Evolutionary conservation across 1,140 invertebrate species (phyloP).

Genomic region (Leptinotarsa lineolata): DNA sequence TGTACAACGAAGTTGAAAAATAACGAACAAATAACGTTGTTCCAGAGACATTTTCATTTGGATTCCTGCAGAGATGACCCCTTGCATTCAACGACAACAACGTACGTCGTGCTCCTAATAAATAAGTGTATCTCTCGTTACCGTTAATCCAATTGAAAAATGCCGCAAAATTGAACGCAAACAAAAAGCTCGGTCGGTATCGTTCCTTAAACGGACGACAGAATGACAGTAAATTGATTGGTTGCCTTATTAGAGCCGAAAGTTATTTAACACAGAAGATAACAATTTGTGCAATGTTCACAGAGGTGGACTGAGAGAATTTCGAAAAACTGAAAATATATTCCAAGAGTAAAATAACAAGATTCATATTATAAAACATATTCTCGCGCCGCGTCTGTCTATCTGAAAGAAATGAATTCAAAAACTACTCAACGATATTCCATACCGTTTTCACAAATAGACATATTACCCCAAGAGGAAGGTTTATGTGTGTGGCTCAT

Average conservation of each 20-base stretch:
- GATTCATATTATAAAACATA: too few species aligned
- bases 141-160: slow-evolving; percentile 10
- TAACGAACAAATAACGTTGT: slow-evolving; percentile 1
- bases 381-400: too few species aligned
- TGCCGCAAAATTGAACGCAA: slow-evolving; percentile 18
- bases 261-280: slow-evolving; percentile 19
- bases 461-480: too few species aligned
- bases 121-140: slow-evolving; percentile 6
- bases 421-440: too few species aligned
- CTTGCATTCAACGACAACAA: neutral
- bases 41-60: neutral
- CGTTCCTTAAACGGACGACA: slow-evolving; percentile 23
- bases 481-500: too few species aligned
- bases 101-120: slow-evolving; percentile 6
- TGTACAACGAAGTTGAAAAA: neutral
- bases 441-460: too few species aligned
- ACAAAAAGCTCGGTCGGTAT: slow-evolving; percentile 11
- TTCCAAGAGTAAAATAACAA: too few species aligned
- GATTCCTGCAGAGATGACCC: slow-evolving; percentile 3
- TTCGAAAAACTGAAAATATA: too few species aligned
- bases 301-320: neutral
- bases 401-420: too few species aligned
- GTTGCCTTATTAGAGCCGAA: slow-evolving; percentile 28
- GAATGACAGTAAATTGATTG: slow-evolving; percentile 28
- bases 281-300: slow-evolving; percentile 27